Conservation (phyloP, 2,888 invertebrate species). For the Pachycephus smyrnensis region DNA sequence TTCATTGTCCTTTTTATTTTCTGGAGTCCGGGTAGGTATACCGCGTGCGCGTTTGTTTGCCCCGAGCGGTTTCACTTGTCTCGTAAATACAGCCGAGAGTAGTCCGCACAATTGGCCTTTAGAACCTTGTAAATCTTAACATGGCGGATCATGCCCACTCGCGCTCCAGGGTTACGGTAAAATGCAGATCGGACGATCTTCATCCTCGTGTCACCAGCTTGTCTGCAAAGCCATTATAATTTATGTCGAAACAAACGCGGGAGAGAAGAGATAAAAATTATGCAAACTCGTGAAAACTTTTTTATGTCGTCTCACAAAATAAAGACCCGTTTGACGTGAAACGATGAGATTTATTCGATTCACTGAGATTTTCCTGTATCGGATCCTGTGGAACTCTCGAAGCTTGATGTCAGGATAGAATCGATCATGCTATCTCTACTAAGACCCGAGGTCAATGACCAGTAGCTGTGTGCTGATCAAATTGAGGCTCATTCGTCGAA, state of each 20-base stretch:
- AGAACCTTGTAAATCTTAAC: conserved; percentile 40
- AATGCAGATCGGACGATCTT: neutral
- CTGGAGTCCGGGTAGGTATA: conserved; percentile 11
- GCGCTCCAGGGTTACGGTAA: neutral
- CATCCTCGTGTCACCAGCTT: neutral
- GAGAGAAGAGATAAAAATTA: neutral
- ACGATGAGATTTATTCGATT: neutral
- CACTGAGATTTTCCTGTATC: neutral
- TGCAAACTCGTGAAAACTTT: neutral
- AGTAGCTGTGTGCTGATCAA: conserved; percentile 38
- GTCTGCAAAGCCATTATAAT: neutral
- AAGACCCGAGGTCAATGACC: neutral
- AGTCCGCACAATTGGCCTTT: conserved; percentile 44
- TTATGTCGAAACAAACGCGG: neutral
- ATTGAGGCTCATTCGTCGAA: conserved; percentile 57
- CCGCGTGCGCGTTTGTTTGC: neutral
- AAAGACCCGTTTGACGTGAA: neutral
- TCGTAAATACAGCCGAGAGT: conserved; percentile 36
- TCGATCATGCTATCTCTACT: neutral
- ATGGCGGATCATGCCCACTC: neutral
- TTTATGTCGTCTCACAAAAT: neutral
- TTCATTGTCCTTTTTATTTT: conserved; percentile 40
- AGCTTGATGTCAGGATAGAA: neutral
- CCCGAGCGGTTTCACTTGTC: conserved; percentile 24
- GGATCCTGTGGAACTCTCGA: neutral